These are phyloP conservation scores for Malacoraja senta DNA, from an alignment of 2,797 vertebrate genomes.

Conservation along the genomic window DNA sequence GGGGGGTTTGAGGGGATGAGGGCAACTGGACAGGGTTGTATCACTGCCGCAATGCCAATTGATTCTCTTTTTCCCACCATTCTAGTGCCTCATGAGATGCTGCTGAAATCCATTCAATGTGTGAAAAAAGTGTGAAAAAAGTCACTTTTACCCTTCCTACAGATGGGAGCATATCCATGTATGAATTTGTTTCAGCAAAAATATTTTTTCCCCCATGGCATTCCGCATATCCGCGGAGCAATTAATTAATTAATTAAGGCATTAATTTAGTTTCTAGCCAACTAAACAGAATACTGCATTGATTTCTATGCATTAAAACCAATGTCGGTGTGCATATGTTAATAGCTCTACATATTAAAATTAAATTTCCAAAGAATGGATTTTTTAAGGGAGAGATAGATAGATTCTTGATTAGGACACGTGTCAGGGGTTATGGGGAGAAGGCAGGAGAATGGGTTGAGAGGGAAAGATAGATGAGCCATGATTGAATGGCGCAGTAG, in stretches of 20 bases:
- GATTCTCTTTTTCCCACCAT: background rate
- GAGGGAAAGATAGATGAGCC: no score
- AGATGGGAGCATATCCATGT: background rate
- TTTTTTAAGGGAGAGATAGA: no score
- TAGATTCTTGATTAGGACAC: no score
- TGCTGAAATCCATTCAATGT: background rate
- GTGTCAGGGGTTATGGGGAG: no score
- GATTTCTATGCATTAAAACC: background rate
- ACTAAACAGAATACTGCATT: background rate
- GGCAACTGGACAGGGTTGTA: constrained; percentile 50
- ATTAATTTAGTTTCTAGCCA: background rate
- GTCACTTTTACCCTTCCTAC: background rate
- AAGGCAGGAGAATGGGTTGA: no score
- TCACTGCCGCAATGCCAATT: background rate
- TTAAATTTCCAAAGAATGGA: background rate
- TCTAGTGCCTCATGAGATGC: no score
- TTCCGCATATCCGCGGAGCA: background rate
- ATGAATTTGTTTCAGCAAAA: constrained; percentile 10
- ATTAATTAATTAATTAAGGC: background rate
- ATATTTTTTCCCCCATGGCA: background rate
- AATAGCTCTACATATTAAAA: background rate
- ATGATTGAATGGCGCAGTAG: no score
- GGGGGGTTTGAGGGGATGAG: no score
- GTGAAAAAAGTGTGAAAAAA: background rate
- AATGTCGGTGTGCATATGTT: background rate